Evolutionary conservation across 2,888 invertebrate genomes (phyloP), one percentile per base, ranked within the genome.

Genomic region (Norana najaformis): DNA sequence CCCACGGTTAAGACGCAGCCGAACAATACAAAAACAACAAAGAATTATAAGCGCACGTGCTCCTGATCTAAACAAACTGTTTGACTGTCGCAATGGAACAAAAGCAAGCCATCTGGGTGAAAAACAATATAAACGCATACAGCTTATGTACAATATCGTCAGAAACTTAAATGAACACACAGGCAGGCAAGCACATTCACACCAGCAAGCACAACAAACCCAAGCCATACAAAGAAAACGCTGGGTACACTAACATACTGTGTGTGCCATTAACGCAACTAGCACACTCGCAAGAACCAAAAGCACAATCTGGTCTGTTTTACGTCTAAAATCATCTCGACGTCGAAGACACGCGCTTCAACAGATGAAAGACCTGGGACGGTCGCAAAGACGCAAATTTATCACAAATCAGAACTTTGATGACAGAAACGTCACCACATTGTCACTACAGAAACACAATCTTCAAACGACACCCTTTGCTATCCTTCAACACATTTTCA

Each of bases 401-500:
- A 69, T 69, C 69, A 69, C 69, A n/a, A 69, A 69, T 69, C 69
- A 30, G 69, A 69, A 69, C 69, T n/a, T 69, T 69, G 69, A 69
- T 69, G 69, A 69, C n/a, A n/a, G 8, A 47, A 23, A 69, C 8
- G 69, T 8, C 69, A 69, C n/a, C n/a, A 3, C n/a, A 16, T 1
- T n/a, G 69, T 69, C 30, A 69, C 69, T 69, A n/a, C 1, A n/a
- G 30, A 69, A 69, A 69, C 30, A n/a, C 69, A 69, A 69, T 69
- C n/a, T 0, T n/a, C 69, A 8, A 13, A 41, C 1, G 14, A 41
- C 41, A 41, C n/a, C 69, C 30, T 69, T n/a, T 69, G 4, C n/a
- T 69, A 69, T 69, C 69, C 69, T 69, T 69, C 69, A 69, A 30
- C 69, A 69, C 30, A 30, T 69, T 69, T 69, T 69, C 69, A 8